Conservation (phyloP, 2,113 vertebrate species). For the Beaufortia kweichowensis region DNA sequence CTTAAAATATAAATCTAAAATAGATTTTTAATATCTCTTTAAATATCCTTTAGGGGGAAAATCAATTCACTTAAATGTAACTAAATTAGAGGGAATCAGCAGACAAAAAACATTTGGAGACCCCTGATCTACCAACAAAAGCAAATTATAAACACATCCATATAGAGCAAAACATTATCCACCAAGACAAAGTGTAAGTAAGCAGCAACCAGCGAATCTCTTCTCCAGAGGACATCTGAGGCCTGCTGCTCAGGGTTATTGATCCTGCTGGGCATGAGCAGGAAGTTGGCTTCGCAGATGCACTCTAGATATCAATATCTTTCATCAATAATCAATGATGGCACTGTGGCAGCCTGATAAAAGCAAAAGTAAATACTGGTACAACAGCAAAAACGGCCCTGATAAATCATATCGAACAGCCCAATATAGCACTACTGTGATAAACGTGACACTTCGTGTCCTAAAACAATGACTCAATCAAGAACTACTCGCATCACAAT, state of each 20-base stretch:
- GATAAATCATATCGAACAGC: neutral
- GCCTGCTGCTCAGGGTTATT: slow-evolving; percentile 45
- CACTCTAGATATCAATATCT: slow-evolving; percentile 43
- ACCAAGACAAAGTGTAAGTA: neutral
- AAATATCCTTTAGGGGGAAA: too few species aligned
- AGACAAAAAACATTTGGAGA: too few species aligned
- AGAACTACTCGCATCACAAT: neutral
- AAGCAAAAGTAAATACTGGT: neutral
- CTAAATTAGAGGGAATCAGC: too few species aligned
- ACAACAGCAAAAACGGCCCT: neutral
- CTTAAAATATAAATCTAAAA: too few species aligned
- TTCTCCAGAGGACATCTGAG: slow-evolving; percentile 11
- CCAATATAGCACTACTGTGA: too few species aligned
- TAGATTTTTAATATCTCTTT: too few species aligned
- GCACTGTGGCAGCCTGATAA: neutral
- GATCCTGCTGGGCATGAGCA: slow-evolving; percentile 26
- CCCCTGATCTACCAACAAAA: too few species aligned
- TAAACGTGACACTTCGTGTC: neutral
- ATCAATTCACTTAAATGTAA: too few species aligned
- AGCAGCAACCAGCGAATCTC: neutral
- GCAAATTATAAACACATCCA: neutral
- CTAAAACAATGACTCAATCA: slow-evolving; percentile 17
- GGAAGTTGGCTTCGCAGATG: slow-evolving; percentile 36
- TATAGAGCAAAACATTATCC: neutral
- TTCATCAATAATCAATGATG: slow-evolving; percentile 38